Evolutionary conservation across 2,113 vertebrate genomes (phyloP), one percentile per base, ranked within the genome.

Genomic region (Cyprinodon tularosa): DNA sequence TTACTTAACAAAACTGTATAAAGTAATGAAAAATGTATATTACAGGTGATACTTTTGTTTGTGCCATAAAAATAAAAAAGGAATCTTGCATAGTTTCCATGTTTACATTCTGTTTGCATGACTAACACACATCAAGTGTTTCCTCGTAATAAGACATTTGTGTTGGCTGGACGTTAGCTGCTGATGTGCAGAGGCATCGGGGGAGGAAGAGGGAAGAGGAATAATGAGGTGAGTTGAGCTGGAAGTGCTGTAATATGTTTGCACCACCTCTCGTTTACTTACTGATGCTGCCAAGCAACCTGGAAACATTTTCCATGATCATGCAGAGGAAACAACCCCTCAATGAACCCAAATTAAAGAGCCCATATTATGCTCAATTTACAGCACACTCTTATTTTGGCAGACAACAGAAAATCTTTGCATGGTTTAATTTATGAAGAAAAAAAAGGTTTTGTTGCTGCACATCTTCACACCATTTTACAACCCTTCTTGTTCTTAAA

Each of bases 191-290:
- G 62, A 74, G 78, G 63, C 63, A 76, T 74, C 68, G 71, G 53
- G 82, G 77, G 77, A 83, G 71, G 72, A 84, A 67, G 66, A 77
- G 50, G 73, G 71, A 81, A 48, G 74, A 82, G 38, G 59, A 88
- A 81, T 84, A 91, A 92, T 71, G 85, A 93, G 84, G 84, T 85
- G 90, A 77, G 70, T 14, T 57, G 57, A 88, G 80, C 69, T 82
- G 45, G 74, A 88, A 87, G 77, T 83, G 86, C 83, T 89, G 84
- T 78, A 68, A 87, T 87, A 85, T 89, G 80, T 93, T 91, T 87
- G 69, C 68, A 71, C 64, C 87, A 90, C 90, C 82, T 88, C 73
- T 77, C 66, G 62, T 79, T 80, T 80, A 47, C 71, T 73, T 71
- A 72, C 38, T 68, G 53, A 81, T 67, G 74, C 78, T 87, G 86